Conservation (phyloP, 2,113 vertebrate genomes). For the Naja naja region DNA sequence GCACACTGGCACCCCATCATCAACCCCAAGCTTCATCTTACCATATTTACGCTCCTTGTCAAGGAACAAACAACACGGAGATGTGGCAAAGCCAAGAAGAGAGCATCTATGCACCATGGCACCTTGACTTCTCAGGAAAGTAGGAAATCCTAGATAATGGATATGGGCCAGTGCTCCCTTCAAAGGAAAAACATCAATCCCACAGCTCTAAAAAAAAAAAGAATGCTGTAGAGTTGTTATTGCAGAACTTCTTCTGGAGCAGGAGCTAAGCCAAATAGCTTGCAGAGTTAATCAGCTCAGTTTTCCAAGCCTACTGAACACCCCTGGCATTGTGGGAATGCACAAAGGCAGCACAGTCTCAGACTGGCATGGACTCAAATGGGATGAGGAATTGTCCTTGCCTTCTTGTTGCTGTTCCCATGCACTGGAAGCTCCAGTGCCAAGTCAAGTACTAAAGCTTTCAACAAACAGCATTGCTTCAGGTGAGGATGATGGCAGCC, state of each 20-base stretch:
- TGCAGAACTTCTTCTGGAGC: not conserved
- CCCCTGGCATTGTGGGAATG: not conserved
- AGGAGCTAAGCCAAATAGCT: not conserved
- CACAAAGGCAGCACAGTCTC: not conserved
- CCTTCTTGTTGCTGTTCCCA: not conserved
- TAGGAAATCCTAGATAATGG: not conserved
- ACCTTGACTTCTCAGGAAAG: not conserved
- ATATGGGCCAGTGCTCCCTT: not conserved
- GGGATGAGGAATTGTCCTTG: not conserved
- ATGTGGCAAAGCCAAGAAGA: not conserved
- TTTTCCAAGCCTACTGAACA: not conserved
- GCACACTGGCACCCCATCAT: not conserved
- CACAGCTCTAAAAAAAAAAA: not conserved
- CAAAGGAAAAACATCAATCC: not conserved
- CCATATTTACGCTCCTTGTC: not conserved
- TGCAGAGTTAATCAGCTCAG: not conserved
- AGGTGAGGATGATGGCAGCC: not conserved
- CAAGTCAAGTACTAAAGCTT: not conserved
- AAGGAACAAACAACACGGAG: not conserved
- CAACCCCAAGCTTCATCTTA: not conserved
- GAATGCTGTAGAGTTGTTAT: not conserved
- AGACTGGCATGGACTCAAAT: too few species aligned
- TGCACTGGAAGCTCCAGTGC: not conserved
- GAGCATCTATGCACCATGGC: not conserved
- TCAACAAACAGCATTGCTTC: not conserved